Evolutionary conservation across 2,888 invertebrate species (phyloP), one percentile per base, ranked within the genome.

Genomic region (Tetragnatha montana): DNA sequence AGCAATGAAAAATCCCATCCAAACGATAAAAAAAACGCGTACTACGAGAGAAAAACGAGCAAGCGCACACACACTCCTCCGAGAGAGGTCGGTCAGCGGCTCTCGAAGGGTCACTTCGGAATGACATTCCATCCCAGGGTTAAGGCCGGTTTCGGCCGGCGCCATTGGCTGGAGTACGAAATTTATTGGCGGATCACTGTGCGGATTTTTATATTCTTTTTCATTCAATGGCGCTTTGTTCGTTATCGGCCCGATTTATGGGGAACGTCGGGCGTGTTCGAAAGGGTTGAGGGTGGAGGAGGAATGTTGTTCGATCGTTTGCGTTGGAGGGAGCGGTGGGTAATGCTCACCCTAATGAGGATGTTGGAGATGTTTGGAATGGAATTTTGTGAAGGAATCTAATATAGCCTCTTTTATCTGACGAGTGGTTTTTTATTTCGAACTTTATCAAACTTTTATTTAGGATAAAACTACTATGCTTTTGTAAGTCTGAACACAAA

Each of bases 1-100:
- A 14, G 1, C 68, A n/a, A 68, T 14, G 12, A 68, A n/a, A 68
- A 68, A 68, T 17, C 12, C 68, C 12, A 4, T 68, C 12, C n/a
- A 68, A n/a, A 35, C 35, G 35, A 35, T 35, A 35, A 35, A 35
- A n/a, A 35, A 35, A 35, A 35, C 35, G 35, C 35, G 35, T 35
- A 35, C 35, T 35, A 35, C 14, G 14, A 60, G 12, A 60, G 10
- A 60, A 60, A 3, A 60, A 60, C 17, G 17, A 60, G 12, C 35
- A 75, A 17, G 49, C n/a, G 8, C 8, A n/a, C 14, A 68, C n/a
- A 22, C 8, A n/a, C 14, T 75, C 22, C 70, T 35, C 68, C 49
- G 69, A 35, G 35, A 35, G 75, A 75, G 87, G 87, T 87, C 87
- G 87, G 87, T 81, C 87, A 87, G 87, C 76, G 81, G 51, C 87